Conservation (phyloP, 2,797 vertebrate species). For the Eulemur rubriventer region DNA sequence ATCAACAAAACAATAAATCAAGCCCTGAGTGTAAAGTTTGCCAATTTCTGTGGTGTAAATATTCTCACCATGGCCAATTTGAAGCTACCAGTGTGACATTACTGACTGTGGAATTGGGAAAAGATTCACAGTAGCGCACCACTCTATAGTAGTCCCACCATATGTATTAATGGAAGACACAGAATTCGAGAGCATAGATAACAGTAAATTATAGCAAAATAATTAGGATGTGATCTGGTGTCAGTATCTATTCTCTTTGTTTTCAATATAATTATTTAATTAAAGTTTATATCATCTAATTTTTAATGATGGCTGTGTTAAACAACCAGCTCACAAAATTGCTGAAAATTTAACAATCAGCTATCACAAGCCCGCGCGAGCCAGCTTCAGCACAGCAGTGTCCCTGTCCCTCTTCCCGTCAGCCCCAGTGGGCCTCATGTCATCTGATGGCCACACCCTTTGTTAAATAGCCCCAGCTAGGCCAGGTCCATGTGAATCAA, state of each 20-base stretch:
- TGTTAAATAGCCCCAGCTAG: constrained; percentile 2
- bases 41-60: constrained; percentile 4
- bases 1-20: not conserved
- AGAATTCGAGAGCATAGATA: not conserved
- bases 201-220: not conserved
- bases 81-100: not conserved
- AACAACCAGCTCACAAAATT: constrained; percentile 15
- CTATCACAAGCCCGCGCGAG: not conserved
- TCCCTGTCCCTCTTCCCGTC: not conserved
- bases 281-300: not conserved
- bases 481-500: constrained; percentile 1
- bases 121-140: not conserved
- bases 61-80: not conserved
- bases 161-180: too few species aligned
- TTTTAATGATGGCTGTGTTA: constrained; percentile 6
- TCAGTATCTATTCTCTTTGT: not conserved
- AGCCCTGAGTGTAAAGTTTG: not conserved
- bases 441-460: constrained; percentile 21
- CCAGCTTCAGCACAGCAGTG: not conserved
- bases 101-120: not conserved
- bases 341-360: constrained; percentile 39
- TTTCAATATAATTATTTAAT: not conserved
- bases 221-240: not conserved
- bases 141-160: not conserved
- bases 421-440: not conserved